A percentile compares a stretch with the other conserved stretches of the same genome.
These are phyloP conservation scores for Heteromormyrus szaboi DNA, from an alignment of 2,797 vertebrate genomes.

Conservation along the genomic window DNA sequence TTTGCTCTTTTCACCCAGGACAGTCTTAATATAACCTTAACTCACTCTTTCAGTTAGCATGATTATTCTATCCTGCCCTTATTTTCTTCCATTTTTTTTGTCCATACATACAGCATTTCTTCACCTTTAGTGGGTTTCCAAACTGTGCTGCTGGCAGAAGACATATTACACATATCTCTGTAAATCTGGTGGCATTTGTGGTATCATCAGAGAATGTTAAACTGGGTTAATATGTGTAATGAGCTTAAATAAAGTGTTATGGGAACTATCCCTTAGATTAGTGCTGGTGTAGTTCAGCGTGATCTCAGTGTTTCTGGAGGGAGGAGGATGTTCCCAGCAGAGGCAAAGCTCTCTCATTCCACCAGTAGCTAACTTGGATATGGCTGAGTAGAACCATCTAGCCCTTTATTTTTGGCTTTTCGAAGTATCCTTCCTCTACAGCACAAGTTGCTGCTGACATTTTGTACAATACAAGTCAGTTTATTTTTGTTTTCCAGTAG, in stretches of 20 bases:
- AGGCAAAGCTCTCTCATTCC: conserved; percentile 24
- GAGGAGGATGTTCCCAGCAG: neutral
- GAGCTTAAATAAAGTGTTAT: neutral
- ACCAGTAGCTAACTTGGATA: conserved; percentile 34
- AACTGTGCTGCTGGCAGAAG: neutral
- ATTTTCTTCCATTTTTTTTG: too few relatives aligned
- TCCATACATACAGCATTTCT: neutral
- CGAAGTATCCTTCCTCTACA: neutral
- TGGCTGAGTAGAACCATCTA: neutral
- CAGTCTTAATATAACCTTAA: neutral
- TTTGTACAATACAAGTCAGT: neutral
- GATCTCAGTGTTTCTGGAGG: neutral
- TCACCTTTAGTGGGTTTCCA: neutral
- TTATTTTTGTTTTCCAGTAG: neutral
- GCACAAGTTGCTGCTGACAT: neutral
- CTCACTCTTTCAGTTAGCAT: neutral
- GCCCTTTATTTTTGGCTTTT: neutral
- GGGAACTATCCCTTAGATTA: neutral
- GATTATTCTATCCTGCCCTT: neutral
- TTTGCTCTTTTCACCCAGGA: neutral
- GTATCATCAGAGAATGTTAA: neutral
- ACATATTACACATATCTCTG: neutral
- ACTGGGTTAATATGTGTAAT: neutral
- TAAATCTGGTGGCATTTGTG: neutral
- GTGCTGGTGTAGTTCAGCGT: neutral